Base-by-base conservation (phyloP, 1,140 invertebrate genomes). In the Bombus difficillimus region DNA sequence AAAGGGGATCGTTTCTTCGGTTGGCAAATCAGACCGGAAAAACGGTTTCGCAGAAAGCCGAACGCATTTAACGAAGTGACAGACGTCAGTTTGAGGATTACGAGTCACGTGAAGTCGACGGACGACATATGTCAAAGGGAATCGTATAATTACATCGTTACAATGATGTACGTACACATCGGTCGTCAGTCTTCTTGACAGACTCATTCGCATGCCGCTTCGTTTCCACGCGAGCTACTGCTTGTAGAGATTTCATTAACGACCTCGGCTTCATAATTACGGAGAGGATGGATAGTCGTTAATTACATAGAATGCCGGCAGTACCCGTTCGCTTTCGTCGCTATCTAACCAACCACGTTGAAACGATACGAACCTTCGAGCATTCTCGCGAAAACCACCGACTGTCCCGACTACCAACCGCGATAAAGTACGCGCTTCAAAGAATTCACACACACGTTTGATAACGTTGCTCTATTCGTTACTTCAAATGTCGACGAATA, bases 171-270 rank as follows among this genome's bases (percentile, higher is more conserved):
- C 13, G 43, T 81, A 83, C 37, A 77, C 77, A 66, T 88, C 89
- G 88, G 73, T 79, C 66, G 74, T 90, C 83, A 80, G 69, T 88
- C 64, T 84, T 69, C 59, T 84, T 41, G 75, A 90, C 77, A 41
- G 77, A 39, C 78, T 81, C 78, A 76, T 88, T 86, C 77, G 66
- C 62, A 37, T 75, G 73, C 71, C 32, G 72, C 43, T 71, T 43
- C 43, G 43, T 47, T 86, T 88, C 69, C 43, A 68, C 75, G 72
- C 76, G 72, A 77, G 72, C 37, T 39, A 28, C 73, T 57, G 75
- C 37, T 41, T 37, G 73, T 41, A 78, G 64, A 86, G 82, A 89
- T 90, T 90, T 87, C 85, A 90, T 86, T 86, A 83, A n/a, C 77
- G 72, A 41, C 32, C 74, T 9, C 72, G 32, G 34, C 39, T 77